Evolutionary conservation across 2,113 vertebrate species (phyloP), one percentile per base, ranked within the genome.

Genomic region (Salminus brasiliensis): DNA sequence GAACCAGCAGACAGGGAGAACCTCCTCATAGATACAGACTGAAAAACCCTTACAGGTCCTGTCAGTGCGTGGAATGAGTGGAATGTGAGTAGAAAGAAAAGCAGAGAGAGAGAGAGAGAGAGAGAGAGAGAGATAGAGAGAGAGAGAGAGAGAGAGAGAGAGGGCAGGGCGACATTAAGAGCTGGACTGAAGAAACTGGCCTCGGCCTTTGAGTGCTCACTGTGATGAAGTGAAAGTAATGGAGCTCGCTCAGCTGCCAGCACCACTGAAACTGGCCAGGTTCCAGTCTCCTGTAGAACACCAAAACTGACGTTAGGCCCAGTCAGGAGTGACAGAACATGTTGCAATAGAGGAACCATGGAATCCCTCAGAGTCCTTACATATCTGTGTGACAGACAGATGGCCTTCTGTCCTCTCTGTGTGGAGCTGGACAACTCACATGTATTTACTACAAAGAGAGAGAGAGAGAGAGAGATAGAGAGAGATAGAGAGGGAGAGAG

Each of bases 211-310:
- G 27, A 74, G 4, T 52, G 21, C 43, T 73, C 3, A 47, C 34
- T 23, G 43, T 39, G 30, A 30, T 79, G 43, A 15, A 39, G 32
- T 29, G 23, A 49, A 65, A 72, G 25, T 1, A 21, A 13, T 30
- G 27, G 15, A 65, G 39, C 43, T 49, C n/a, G n/a, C n/a, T 57
- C 45, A 11, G 69, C 69, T 39, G 13, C 25, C 13, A 47, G 49
- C 30, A 60, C 76, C 36, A 43, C 45, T 62, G 52, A 80, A 74
- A 80, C 63, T 74, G 78, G 39, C 63, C 13, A 11, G 43, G 34
- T 36, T 80, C 72, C 63, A 80, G 34, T 15, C 18, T 13, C 41
- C 55, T 3, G 39, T 45, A 21, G 52, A 79, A 55, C 4, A 11
- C 18, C 49, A 39, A 39, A 63, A 72, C 49, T 65, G 63, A 52